phyloP scores from a whole-genome alignment of 2,888 invertebrate species.

The Synanthedon formicaeformis region DNA sequence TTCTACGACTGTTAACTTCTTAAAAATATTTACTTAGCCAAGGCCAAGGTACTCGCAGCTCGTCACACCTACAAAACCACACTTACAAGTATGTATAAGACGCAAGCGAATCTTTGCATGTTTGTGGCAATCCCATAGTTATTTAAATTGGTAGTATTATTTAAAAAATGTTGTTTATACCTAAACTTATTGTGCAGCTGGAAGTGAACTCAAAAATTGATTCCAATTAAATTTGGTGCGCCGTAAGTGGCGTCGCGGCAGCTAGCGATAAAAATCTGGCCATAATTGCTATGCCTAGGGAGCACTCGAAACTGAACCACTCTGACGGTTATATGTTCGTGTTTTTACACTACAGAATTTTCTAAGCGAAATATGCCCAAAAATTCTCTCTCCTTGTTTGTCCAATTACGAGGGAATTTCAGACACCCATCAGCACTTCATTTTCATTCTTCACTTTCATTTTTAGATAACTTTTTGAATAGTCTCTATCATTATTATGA shows the following conservation, averaged over 20 bases:
- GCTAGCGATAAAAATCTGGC: slow-evolving; percentile 20
- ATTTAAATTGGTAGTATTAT: slow-evolving; percentile 1
- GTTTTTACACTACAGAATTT: slow-evolving; percentile 9
- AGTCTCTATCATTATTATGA: slow-evolving; percentile 39
- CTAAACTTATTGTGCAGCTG: slow-evolving; percentile 5
- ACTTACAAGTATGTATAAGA: too few species aligned
- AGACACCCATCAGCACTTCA: not conserved
- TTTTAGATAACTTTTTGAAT: slow-evolving; percentile 19
- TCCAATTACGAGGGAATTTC: too few species aligned
- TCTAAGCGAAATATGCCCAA: too few species aligned
- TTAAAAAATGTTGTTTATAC: too few species aligned
- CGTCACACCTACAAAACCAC: too few species aligned
- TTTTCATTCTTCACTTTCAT: not conserved
- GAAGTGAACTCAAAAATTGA: slow-evolving; percentile 33
- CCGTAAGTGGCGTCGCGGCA: slow-evolving; percentile 24
- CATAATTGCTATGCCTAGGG: slow-evolving; percentile 28
- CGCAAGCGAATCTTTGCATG: too few species aligned
- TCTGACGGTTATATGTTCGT: slow-evolving; percentile 13
- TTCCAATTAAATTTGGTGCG: slow-evolving; percentile 56
- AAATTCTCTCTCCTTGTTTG: too few species aligned
- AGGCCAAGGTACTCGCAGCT: too few species aligned
- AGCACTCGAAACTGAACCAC: slow-evolving; percentile 8
- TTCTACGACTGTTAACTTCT: slow-evolving; percentile 38
- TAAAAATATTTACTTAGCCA: not conserved
- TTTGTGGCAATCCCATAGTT: not conserved